Conservation (phyloP, 2,797 vertebrate species). For the Anabacerthia variegaticeps region DNA sequence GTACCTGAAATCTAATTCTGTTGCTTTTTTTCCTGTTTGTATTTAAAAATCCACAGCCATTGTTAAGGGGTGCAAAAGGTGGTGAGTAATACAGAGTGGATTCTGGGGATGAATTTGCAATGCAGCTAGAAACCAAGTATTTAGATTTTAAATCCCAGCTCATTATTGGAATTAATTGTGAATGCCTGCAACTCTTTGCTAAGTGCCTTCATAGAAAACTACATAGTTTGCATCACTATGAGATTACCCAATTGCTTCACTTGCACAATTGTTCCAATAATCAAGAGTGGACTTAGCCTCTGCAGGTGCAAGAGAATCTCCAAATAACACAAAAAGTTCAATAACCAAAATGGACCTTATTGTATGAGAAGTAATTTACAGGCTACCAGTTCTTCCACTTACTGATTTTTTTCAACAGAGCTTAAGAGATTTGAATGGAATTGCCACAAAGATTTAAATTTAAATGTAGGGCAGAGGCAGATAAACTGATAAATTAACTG, state of each 20-base stretch:
- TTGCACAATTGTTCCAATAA: constrained; percentile 36
- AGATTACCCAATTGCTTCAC: constrained; percentile 5
- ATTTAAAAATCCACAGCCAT: neutral
- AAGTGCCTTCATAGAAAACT: constrained; percentile 11
- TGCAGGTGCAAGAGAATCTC: constrained; percentile 13
- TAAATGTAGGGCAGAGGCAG: constrained; percentile 42
- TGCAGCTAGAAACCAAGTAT: neutral
- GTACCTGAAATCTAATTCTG: neutral
- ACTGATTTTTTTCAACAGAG: constrained; percentile 9
- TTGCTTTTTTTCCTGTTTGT: neutral
- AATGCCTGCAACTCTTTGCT: neutral
- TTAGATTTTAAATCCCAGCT: constrained; percentile 11
- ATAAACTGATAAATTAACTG: constrained; percentile 63
- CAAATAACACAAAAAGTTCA: neutral
- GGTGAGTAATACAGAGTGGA: neutral
- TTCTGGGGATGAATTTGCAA: neutral
- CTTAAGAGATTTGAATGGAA: constrained; percentile 28
- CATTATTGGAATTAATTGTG: constrained; percentile 22
- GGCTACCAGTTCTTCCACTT: neutral
- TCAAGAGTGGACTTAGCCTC: neutral
- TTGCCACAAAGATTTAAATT: constrained; percentile 1
- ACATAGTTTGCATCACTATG: neutral
- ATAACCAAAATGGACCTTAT: neutral
- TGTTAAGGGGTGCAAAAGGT: neutral
- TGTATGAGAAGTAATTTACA: neutral